Base-by-base conservation (phyloP, 2,797 vertebrate genomes). In the Premnoplex brunnescens region DNA sequence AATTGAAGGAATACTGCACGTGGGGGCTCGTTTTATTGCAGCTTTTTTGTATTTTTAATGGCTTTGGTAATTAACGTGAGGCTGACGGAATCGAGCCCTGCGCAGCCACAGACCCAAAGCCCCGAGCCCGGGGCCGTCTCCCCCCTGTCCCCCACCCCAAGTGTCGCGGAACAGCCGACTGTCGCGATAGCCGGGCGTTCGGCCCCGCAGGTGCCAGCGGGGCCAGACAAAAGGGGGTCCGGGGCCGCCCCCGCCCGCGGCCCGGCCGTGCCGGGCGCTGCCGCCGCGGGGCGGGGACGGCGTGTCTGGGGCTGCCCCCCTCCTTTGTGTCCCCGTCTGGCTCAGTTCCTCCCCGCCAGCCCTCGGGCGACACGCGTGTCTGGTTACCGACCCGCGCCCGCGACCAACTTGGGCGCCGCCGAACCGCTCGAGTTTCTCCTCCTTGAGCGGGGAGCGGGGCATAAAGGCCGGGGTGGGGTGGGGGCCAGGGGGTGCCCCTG, bases 311-410 rank as follows among this genome's bases (percentile, higher is more conserved):
- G 98, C 97, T 97, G 98, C 97, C 98, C 98, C 97, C 98, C 97
- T 91, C 98, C 98, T 98, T 99, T 99, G 91, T 99, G 99, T 99
- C 98, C 98, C 85, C 98, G 99, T 99, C 99, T 99, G 99, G 98
- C 98, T 98, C 97, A 98, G 98, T 99, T 99, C 98, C 98, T 98
- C 98, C 97, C 97, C 97, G 97, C 96, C 97, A 91, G 89, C 91
- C 97, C 97, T 96, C 94, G 94, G 97, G 98, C 97, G 69, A 96
- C 94, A 89, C 95, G 95, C 97, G 97, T 96, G 94, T 98, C 98
- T 94, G 95, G 95, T 97, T 97, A 97, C 97, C 93, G 87, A 80
- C 54, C 87, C 87, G 44, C 24, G 43, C 43, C 43, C 43, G 21
- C 20, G 19, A 60, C n/a, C 83, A 79, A 87, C 90, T 92, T 87